phyloP scores from a whole-genome alignment of 2,888 invertebrate species.

The Parasteatoda lunata region DNA sequence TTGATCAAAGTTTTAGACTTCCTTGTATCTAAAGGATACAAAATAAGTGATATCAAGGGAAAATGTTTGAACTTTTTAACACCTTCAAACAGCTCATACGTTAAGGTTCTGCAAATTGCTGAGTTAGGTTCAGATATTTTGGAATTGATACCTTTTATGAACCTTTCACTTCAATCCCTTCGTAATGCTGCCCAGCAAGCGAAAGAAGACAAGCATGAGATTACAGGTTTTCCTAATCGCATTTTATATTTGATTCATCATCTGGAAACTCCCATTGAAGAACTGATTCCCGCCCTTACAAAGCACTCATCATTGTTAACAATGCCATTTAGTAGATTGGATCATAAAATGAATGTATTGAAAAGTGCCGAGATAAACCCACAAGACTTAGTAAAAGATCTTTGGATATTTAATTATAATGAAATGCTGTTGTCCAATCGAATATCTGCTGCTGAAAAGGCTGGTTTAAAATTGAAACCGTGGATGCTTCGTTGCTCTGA shows the following conservation, averaged over 20 bases:
- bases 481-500: conserved; percentile 55
- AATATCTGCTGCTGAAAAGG: conserved; percentile 29
- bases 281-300: conserved; percentile 28
- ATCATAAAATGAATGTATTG: conserved; percentile 50
- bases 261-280: conserved; percentile 8
- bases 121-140: conserved; percentile 29
- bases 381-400: conserved; percentile 49
- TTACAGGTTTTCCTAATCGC: conserved; percentile 31
- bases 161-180: conserved; percentile 1
- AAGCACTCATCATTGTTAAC: conserved; percentile 54
- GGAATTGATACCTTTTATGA: conserved; percentile 30
- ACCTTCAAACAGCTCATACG: conserved; percentile 1
- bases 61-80: conserved; percentile 20
- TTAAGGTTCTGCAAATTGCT: conserved; percentile 9
- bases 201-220: conserved; percentile 16
- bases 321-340: conserved; percentile 38
- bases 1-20: conserved; percentile 28
- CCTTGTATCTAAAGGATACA: conserved; percentile 27
- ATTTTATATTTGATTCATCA: conserved; percentile 40
- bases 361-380: conserved; percentile 36
- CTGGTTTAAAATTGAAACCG: conserved; percentile 45
- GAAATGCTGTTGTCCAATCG: conserved; percentile 23
- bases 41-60: conserved; percentile 23
- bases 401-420: conserved; percentile 61
- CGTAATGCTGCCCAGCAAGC: conserved; percentile 17